A percentile compares a stretch with the other conserved stretches of the same genome.
Conservation (phyloP, 2,113 vertebrate species). For the Alethe castanea region DNA sequence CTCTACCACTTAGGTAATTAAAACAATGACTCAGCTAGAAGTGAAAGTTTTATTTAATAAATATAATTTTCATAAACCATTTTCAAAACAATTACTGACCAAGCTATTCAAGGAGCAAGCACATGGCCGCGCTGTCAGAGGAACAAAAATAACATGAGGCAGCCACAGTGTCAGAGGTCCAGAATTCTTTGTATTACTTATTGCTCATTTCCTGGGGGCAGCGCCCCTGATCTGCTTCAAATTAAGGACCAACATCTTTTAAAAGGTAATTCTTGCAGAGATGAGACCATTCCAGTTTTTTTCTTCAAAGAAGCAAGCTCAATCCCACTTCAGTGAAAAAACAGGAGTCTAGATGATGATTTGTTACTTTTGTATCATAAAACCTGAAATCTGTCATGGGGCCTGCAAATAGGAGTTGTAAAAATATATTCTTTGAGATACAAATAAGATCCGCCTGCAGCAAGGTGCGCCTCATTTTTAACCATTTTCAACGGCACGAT, state of each 20-base stretch:
- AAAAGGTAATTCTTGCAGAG: neutral
- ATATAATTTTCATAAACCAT: slow-evolving; percentile 81
- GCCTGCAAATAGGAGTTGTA: neutral
- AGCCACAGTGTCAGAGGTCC: slow-evolving; percentile 67
- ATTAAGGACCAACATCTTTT: neutral
- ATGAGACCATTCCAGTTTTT: neutral
- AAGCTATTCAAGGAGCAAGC: slow-evolving; percentile 60
- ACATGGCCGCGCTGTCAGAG: neutral
- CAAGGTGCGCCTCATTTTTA: neutral
- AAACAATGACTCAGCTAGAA: slow-evolving; percentile 29
- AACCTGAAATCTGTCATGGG: neutral
- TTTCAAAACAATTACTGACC: slow-evolving; percentile 73
- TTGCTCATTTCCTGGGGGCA: slow-evolving; percentile 44
- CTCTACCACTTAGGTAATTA: neutral
- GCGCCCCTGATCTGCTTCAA: neutral
- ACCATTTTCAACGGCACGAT: neutral
- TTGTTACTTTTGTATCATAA: neutral
- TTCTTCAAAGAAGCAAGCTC: neutral
- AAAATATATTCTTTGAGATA: neutral
- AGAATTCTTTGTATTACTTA: slow-evolving; percentile 28
- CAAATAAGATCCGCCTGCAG: neutral
- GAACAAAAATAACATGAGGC: slow-evolving; percentile 5
- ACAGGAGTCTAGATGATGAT: neutral
- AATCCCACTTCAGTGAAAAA: neutral
- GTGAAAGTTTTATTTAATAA: slow-evolving; percentile 84